Evolutionary conservation across 1,140 invertebrate species (phyloP).

Genomic region (Venturia canescens): DNA sequence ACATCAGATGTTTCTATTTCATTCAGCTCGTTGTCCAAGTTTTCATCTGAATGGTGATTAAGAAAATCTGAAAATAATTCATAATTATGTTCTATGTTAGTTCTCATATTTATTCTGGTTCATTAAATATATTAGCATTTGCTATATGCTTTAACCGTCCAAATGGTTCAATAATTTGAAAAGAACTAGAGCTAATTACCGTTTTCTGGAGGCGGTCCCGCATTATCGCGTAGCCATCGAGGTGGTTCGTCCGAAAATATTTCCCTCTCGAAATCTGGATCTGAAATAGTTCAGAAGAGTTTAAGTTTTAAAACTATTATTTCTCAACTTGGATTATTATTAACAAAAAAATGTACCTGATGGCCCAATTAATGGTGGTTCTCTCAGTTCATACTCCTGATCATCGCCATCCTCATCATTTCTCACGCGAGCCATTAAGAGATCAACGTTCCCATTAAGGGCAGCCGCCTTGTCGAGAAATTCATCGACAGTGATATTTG

Average conservation of each 20-base stretch:
- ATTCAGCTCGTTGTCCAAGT: too few relatives aligned
- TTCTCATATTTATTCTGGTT: too few relatives aligned
- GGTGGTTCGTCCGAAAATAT: background rate
- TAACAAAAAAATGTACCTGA: background rate
- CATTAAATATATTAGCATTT: too few relatives aligned
- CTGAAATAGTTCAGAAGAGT: background rate
- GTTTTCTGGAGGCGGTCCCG: background rate
- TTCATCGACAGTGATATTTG: background rate
- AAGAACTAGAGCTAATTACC: too few relatives aligned
- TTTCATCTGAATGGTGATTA: too few relatives aligned
- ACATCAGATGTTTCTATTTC: too few relatives aligned
- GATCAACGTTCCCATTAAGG: background rate
- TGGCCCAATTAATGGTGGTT: background rate
- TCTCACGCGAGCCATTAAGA: background rate
- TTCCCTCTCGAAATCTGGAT: background rate
- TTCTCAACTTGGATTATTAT: too few relatives aligned
- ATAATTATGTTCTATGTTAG: too few relatives aligned
- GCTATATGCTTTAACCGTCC: too few relatives aligned
- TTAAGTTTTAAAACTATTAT: too few relatives aligned
- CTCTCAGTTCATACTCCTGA: background rate
- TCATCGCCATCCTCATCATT: background rate
- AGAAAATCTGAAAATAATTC: too few relatives aligned
- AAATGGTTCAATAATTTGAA: too few relatives aligned
- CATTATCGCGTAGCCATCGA: background rate
- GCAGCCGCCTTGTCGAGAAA: slow-evolving; percentile 17